Conservation (phyloP, 2,888 invertebrate species). For the Ochropacha duplaris region DNA sequence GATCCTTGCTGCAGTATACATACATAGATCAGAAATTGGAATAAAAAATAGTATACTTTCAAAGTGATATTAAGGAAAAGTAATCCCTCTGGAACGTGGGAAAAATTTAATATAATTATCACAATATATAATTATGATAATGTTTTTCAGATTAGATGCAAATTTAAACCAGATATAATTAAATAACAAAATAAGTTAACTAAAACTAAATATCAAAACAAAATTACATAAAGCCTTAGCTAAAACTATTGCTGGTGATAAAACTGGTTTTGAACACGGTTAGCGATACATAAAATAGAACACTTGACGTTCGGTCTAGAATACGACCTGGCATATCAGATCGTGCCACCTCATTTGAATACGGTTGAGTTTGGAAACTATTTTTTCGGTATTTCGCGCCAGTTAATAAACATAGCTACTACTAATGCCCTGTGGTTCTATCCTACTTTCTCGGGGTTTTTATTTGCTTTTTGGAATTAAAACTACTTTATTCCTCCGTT, state of each 20-base stretch:
- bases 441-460: no score
- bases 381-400: conserved; percentile 10
- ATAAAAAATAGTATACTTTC: no score
- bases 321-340: conserved; percentile 24
- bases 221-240: not conserved
- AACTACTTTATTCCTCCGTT: not conserved
- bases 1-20: not conserved
- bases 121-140: not conserved
- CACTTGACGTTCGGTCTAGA: not conserved
- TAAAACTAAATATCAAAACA: not conserved
- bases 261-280: conserved; percentile 5
- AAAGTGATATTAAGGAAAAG: no score
- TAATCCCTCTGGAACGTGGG: no score
- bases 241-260: conserved; percentile 13
- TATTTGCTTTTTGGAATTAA: no score
- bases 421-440: not conserved
- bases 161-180: not conserved
- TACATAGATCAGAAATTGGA: no score
- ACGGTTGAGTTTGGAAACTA: conserved; percentile 24
- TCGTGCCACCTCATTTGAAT: conserved; percentile 31
- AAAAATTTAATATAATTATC: no score
- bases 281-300: not conserved
- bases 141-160: not conserved
- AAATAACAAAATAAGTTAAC: not conserved
- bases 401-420: not conserved